Evolutionary conservation across 2,888 invertebrate genomes (phyloP), one percentile per base, ranked within the genome.

Genomic region (Orthosia cruda): DNA sequence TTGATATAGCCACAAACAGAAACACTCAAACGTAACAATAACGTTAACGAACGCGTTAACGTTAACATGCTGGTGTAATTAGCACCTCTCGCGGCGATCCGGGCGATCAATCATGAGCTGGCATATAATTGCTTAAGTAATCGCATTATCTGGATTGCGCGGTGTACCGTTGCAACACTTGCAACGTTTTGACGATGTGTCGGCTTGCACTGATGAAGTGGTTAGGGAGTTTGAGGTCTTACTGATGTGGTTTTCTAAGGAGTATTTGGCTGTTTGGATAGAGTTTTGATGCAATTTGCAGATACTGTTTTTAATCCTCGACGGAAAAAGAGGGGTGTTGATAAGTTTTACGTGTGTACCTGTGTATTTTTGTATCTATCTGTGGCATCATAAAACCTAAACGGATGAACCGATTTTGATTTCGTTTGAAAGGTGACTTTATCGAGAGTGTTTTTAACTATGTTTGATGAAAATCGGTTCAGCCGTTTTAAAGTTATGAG

Each of bases 91-190:
- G 65, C 69, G 70, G 52, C 45, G 76, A 78, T 69, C 58, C 73
- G 65, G 55, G 64, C 57, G 71, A 86, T 83, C 77, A 86, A 88
- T 83, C 87, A 80, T 55, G 70, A 55, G 73, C n/a, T 63, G 64
- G 74, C 74, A 71, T 81, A 55, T 73, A 81, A 87, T 84, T 88
- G 74, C 67, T 78, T 80, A 71, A 86, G 76, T 88, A 85, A 88
- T 77, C 77, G 72, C 32, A 71, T 83, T 80, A 81, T 83, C 71
- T 74, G 61, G 62, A 73, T 77, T 82, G 70, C 73, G 58, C 82
- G 83, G 80, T 84, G 84, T 87, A 86, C 75, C 80, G 79, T 86
- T 87, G 84, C 88, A 82, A 57, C 79, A 72, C 77, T 88, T 88
- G 84, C 87, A 82, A 62, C 75, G 73, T 79, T 87, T 86, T 79